Evolutionary conservation across 2,797 vertebrate genomes (phyloP).

Genomic region (Gallirallus australis): DNA sequence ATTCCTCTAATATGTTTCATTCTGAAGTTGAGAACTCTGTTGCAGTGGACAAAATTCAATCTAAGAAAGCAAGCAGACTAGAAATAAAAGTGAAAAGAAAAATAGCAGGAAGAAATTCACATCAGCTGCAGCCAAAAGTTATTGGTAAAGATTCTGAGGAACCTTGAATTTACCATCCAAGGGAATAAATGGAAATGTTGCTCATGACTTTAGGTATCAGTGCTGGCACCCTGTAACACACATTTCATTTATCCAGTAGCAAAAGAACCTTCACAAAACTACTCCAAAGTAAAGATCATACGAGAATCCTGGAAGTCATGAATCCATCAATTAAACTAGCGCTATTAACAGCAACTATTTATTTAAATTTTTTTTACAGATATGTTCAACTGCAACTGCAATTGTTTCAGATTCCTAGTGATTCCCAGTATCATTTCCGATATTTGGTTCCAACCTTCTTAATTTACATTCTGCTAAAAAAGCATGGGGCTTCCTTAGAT

Average conservation of each 20-base stretch:
- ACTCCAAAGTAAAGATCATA: not conserved
- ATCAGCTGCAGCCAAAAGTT: not conserved
- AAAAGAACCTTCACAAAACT: not conserved
- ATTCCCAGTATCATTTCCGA: not conserved
- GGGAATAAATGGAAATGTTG: not conserved
- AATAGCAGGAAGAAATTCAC: not conserved
- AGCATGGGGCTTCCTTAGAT: not conserved
- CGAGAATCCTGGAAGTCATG: not conserved
- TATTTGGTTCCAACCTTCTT: not conserved
- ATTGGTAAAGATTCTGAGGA: not conserved
- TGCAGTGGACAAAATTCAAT: slow-evolving; percentile 12
- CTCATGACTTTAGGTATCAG: not conserved
- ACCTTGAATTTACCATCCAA: not conserved
- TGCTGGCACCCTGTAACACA: not conserved
- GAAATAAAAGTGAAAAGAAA: slow-evolving; percentile 5
- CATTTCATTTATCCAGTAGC: not conserved
- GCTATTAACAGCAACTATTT: not conserved
- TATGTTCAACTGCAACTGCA: not conserved
- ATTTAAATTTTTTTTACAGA: not conserved
- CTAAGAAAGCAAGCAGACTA: not conserved
- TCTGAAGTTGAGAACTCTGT: slow-evolving; percentile 33
- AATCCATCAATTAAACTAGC: not conserved
- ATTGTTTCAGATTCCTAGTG: not conserved
- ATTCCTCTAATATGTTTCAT: slow-evolving; percentile 27
- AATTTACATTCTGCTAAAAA: not conserved